Percentiles rank a stretch among this genome's conserved stretches.
phyloP scores from a whole-genome alignment of 2,113 vertebrate species.

The Anoura caudifer region DNA sequence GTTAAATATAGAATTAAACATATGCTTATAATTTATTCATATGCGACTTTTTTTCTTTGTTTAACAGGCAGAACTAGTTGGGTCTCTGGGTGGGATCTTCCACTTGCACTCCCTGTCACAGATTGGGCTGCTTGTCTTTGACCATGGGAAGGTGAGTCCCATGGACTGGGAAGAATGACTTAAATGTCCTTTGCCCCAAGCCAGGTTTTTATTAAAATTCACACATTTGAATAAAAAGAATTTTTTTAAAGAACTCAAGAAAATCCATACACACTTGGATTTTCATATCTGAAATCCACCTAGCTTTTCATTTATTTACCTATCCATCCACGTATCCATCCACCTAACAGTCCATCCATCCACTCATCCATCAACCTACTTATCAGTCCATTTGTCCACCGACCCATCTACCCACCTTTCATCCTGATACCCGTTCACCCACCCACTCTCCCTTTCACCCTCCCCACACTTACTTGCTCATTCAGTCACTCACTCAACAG shows the following conservation, averaged over 20 bases:
- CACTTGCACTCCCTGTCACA: slow-evolving; percentile 48
- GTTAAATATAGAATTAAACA: background rate
- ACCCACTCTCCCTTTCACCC: background rate
- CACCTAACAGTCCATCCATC: background rate
- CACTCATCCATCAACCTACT: fast-evolving
- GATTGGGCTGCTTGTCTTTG: background rate
- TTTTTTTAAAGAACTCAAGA: too few species aligned
- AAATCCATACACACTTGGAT: background rate
- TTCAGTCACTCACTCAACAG: too few species aligned
- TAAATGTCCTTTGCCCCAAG: background rate
- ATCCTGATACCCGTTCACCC: background rate
- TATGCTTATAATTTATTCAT: background rate
- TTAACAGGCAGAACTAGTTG: background rate
- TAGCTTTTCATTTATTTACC: background rate
- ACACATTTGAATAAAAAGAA: background rate
- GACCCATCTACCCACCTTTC: background rate
- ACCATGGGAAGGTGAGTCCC: background rate
- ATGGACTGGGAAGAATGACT: background rate
- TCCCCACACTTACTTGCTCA: background rate
- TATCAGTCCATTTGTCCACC: too few species aligned
- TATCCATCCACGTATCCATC: background rate
- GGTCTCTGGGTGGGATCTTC: slow-evolving; percentile 41
- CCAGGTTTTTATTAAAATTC: background rate
- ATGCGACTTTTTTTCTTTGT: background rate
- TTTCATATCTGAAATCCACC: background rate